Base-by-base conservation (phyloP, 2,113 vertebrate species). In the Ovis canadensis region DNA sequence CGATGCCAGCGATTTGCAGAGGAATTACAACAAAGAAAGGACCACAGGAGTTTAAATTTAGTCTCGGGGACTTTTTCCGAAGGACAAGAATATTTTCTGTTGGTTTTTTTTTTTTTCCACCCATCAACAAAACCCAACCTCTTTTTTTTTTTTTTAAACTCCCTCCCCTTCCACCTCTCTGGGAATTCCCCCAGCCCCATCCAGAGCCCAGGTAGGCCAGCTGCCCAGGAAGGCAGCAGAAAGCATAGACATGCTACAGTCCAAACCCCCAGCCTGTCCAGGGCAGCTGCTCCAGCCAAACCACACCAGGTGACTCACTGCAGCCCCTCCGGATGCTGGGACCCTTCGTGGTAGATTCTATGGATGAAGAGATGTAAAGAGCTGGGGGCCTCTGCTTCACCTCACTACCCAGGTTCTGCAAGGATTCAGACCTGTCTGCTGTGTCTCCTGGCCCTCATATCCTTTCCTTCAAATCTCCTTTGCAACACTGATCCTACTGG, bases 1-100 rank as follows among this genome's bases (percentile, higher is more conserved):
- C 43, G 77, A 98, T 86, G 95, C 95, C 97, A 97, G 81, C 74
- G 98, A 98, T 93, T 86, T 90, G 94, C 96, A 90, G 8, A 77
- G 82, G 92, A 97, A 82, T 91, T 59, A 62, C 95, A 99, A 99
- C 98, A 98, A 98, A 99, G 98, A 40, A 82, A 95, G 97, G 94
- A 74, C 45, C 97, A 52, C 11, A 62, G 86, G 87, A 89, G 80
- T 80, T 71, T 95, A 96, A 96, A 95, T 88, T 19, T 84, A 91
- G 84, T 96, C 91, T 92, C 13, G 1, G 93, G 0, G 97, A 98
- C 94, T 97, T 98, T 82, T 62, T 83, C 62, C 48, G 33, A n/a
- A 27, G 88, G 84, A 91, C 80, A 31, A 62, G 92, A 98, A 57
- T 97, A 81, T 95, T 45, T 55, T 33, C 81, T 74, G 8, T 7